phyloP scores from a whole-genome alignment of 2,797 vertebrate species.

The Tapera naevia region DNA sequence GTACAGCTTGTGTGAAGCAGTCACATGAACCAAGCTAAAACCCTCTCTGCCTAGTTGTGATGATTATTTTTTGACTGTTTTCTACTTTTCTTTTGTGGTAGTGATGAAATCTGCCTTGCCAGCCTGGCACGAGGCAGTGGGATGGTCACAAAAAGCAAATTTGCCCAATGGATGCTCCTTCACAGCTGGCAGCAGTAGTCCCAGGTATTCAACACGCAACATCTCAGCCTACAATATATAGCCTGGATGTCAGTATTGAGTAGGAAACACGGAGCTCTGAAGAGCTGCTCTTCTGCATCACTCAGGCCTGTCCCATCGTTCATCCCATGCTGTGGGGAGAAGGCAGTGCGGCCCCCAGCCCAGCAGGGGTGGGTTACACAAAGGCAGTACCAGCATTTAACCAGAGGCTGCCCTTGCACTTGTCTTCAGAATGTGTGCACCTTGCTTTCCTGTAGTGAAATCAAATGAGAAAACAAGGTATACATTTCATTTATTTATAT shows the following conservation, averaged over 20 bases:
- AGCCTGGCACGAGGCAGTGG: background rate
- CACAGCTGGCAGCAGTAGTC: background rate
- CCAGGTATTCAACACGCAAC: background rate
- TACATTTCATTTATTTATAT: background rate
- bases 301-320: background rate
- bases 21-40: background rate
- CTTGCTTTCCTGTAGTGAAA: background rate
- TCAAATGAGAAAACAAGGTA: background rate
- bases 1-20: background rate
- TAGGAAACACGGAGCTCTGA: background rate
- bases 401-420: background rate
- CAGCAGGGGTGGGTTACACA: rapidly evolving
- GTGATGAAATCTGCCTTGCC: background rate
- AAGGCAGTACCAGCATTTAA: background rate
- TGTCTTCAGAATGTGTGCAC: background rate
- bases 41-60: background rate
- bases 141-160: background rate
- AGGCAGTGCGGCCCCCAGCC: background rate
- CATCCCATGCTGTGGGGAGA: rapidly evolving
- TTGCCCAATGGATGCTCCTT: background rate
- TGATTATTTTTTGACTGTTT: background rate
- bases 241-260: background rate
- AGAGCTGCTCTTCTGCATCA: background rate
- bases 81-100: background rate
- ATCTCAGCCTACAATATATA: background rate